Percentiles rank a stretch among this genome's conserved stretches.
Evolutionary conservation across 2,888 invertebrate genomes (phyloP).

Genomic region (Drosophila leonis): DNA sequence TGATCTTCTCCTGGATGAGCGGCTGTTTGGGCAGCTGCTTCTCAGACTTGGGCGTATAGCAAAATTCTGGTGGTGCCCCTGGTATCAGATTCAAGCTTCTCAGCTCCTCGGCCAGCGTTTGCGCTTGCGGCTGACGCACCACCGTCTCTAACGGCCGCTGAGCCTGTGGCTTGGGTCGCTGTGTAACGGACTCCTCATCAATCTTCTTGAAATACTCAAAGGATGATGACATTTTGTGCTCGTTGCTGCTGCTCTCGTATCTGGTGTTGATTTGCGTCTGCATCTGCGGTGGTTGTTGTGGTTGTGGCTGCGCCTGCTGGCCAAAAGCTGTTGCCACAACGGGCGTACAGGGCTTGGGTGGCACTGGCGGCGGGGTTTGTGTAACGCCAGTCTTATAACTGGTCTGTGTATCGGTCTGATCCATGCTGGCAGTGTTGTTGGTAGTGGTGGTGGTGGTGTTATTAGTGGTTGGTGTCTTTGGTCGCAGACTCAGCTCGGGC

Average conservation of each 20-base stretch:
- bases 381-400: conserved; percentile 57
- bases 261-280: conserved; percentile 58
- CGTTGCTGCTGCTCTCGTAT: conserved; percentile 86
- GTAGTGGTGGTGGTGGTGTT: conserved; percentile 47
- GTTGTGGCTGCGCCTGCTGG: conserved; percentile 47
- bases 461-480: conserved; percentile 63
- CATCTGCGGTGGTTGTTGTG: conserved; percentile 47
- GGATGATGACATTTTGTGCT: conserved; percentile 89
- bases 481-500: conserved; percentile 75
- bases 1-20: conserved; percentile 87
- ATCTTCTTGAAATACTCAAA: conserved; percentile 89
- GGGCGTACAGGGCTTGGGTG: conserved; percentile 79
- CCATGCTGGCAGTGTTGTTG: conserved; percentile 58
- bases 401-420: conserved; percentile 67
- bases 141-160: conserved; percentile 57
- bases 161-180: conserved; percentile 58
- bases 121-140: conserved; percentile 64
- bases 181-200: conserved; percentile 76
- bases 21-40: conserved; percentile 83
- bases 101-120: conserved; percentile 80
- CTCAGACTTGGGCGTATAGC: conserved; percentile 87
- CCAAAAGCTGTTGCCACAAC: conserved; percentile 59
- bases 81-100: conserved; percentile 87
- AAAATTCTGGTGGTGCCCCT: conserved; percentile 90
- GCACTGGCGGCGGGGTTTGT: conserved; percentile 79